Base-by-base conservation (phyloP, 2,797 vertebrate genomes). In the Amphiprion clarkii region DNA sequence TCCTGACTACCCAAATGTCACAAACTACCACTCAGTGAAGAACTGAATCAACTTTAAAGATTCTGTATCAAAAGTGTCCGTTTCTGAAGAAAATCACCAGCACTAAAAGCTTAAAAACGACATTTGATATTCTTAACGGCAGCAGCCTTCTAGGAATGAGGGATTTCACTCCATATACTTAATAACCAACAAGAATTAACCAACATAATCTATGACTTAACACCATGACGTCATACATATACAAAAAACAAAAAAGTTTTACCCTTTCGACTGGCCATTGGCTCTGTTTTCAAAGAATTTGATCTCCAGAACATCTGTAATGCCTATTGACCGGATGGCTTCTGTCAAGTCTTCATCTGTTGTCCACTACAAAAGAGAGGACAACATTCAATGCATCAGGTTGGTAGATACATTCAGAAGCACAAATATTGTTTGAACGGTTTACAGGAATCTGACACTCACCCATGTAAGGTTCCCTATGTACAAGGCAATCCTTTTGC, bases 211-310 rank as follows among this genome's bases (percentile, higher is more conserved):
- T 49, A 25, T 39, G 0, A 33, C 40, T 57, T 51, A 27, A 7
- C 25, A 4, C 1, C 62, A 39, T 29, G 0, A 6, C 39, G 6
- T 31, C 0, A 46, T 16, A n/a, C 4, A 67, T 0, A 56, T 17
- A 27, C 27, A 27, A 27, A 27, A 27, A 54, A 3, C 64, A 40
- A 10, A 13, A 66, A 27, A 4, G 7, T 0, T 96, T 96, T 91
- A 99, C 98, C 98, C 98, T 91, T 99, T 99, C 46, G 97, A 99
- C 82, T 99, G 98, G 83, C 98, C 98, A 92, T 99, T 99, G 86
- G 98, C 98, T 85, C 98, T 92, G 91, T 99, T 99, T 94, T 99
- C 98, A 95, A 98, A 99, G 93, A 99, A 99, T 89, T 99, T 99
- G 78, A 99, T 99, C 93, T 99, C 98, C 86, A 99, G 94, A 90